A percentile compares a stretch with the other conserved stretches of the same genome.
Evolutionary conservation across 2,113 vertebrate species (phyloP).

Genomic region (Istiophorus platypterus): DNA sequence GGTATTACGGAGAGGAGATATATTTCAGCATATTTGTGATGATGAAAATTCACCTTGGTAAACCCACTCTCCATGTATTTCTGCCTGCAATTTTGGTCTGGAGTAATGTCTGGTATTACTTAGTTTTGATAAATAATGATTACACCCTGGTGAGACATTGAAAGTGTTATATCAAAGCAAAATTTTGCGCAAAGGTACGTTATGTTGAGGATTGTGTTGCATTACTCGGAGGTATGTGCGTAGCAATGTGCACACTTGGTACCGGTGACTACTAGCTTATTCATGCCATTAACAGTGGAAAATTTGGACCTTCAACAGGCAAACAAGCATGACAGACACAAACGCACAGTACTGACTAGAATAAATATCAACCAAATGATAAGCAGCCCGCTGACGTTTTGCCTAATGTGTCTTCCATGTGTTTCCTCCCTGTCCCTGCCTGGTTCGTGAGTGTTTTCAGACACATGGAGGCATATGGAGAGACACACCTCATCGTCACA

Average conservation of each 20-base stretch:
- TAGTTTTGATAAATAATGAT: conserved; percentile 24
- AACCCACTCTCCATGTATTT: conserved; percentile 14
- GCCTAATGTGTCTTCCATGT: neutral
- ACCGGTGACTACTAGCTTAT: neutral
- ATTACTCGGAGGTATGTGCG: neutral
- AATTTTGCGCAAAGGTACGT: neutral
- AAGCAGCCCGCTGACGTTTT: neutral
- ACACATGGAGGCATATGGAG: neutral
- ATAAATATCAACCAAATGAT: conserved; percentile 26
- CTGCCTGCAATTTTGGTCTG: conserved; percentile 17
- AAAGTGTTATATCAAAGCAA: neutral
- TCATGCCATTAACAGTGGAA: conserved; percentile 2
- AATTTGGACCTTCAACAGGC: neutral
- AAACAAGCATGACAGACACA: neutral
- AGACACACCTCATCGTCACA: neutral
- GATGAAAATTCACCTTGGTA: conserved; percentile 24
- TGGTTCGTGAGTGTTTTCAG: conserved; percentile 6
- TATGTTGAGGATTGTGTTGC: conserved; percentile 8
- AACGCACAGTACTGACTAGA: neutral
- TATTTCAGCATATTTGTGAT: conserved; percentile 1
- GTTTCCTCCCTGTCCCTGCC: too few species aligned
- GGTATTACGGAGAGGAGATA: neutral
- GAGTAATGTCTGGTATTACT: neutral
- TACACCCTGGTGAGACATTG: conserved; percentile 3
- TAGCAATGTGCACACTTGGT: neutral